A percentile compares a stretch with the other conserved stretches of the same genome.
These are phyloP conservation scores for Stegodyphus dumicola DNA, from an alignment of 1,140 invertebrate genomes.

Conservation along the genomic window DNA sequence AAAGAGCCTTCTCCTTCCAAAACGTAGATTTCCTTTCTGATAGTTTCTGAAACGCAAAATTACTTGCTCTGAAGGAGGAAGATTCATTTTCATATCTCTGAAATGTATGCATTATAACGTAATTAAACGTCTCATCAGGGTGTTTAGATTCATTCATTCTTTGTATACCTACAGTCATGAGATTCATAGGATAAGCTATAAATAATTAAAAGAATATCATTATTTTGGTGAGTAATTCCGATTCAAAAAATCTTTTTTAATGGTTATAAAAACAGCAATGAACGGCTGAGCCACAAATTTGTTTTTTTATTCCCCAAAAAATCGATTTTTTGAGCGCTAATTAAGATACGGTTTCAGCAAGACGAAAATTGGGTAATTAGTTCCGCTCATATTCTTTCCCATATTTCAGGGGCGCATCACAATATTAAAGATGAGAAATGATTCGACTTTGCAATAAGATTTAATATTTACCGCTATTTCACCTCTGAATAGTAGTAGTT, in stretches of 20 bases:
- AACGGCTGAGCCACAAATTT: neutral
- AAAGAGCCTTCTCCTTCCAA: no score
- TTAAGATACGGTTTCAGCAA: constrained; percentile 8
- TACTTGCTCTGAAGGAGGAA: no score
- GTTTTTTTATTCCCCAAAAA: constrained; percentile 16
- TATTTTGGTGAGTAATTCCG: neutral
- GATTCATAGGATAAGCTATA: neutral
- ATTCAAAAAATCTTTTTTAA: neutral
- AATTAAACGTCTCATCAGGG: no score
- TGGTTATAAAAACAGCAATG: neutral
- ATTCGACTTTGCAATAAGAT: no score
- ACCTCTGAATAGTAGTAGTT: no score
- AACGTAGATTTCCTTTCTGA: no score
- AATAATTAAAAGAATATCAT: neutral
- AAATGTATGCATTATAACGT: no score
- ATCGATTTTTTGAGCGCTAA: constrained; percentile 18
- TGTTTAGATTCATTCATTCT: no score
- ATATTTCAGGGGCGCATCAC: neutral
- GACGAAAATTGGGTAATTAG: constrained; percentile 29
- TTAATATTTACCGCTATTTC: no score
- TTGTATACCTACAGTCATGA: no score
- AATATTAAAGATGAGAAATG: neutral
- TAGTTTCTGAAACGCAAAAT: no score
- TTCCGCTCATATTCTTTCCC: constrained; percentile 14
- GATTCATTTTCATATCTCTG: no score